Evolutionary conservation across 2,113 vertebrate genomes (phyloP).

Genomic region (Stercorarius parasiticus): DNA sequence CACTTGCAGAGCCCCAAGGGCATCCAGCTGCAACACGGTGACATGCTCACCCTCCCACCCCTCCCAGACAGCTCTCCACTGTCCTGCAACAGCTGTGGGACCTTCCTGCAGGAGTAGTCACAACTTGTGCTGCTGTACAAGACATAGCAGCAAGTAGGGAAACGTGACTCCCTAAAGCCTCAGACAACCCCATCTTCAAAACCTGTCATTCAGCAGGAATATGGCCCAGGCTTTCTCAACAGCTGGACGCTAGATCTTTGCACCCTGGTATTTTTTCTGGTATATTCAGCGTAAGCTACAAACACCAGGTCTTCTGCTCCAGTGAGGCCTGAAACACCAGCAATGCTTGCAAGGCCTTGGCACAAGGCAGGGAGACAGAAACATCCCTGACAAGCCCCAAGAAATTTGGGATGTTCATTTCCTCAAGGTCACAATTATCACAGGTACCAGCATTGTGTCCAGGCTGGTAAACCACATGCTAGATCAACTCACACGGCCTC

Average conservation of each 20-base stretch:
- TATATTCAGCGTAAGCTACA: background rate
- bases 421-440: background rate
- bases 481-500: background rate
- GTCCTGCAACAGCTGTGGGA: background rate
- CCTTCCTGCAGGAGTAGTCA: background rate
- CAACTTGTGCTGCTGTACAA: background rate
- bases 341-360: background rate
- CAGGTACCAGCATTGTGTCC: background rate
- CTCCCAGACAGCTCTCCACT: background rate
- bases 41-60: background rate
- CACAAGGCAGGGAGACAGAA: background rate
- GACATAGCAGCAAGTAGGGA: background rate
- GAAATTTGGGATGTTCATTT: background rate
- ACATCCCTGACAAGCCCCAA: background rate
- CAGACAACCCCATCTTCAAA: background rate
- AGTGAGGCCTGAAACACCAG: background rate
- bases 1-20: background rate
- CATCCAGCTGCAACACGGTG: background rate
- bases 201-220: background rate
- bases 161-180: background rate
- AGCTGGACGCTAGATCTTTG: background rate
- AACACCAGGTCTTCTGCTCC: background rate
- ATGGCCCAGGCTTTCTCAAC: background rate
- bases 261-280: background rate
- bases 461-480: background rate